Evolutionary conservation across 2,888 invertebrate genomes (phyloP), one percentile per base, ranked within the genome.

Genomic region (Schizotus pectinicornis): DNA sequence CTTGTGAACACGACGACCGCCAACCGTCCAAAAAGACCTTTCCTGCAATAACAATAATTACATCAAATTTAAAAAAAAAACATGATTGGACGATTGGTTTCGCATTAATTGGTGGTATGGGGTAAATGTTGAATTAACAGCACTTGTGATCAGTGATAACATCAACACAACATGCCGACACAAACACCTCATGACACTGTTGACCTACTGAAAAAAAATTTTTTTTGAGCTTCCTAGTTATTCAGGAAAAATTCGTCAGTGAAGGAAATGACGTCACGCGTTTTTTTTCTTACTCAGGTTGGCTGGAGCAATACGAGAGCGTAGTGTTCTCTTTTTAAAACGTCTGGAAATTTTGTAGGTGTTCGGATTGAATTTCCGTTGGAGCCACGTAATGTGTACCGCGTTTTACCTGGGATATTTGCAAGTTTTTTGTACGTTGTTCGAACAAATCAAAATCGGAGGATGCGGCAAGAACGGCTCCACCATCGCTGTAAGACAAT

Each of bases 401-500:
- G 74, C 83, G 75, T 84, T 85, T 80, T 84, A 83, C 79, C 79
- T 82, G 67, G 87, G 85, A 72, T 88, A 85, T 81, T 74, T 84
- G 73, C 84, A 84, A 79, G 85, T 88, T 80, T 83, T 86, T 80
- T 77, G 85, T 79, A 83, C 84, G 80, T 91, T 91, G 85, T 84
- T 84, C 77, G 84, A 85, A 79, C 86, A 87, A 70, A 89, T 91
- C 83, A 85, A 85, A 73, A 82, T 84, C 78, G 94, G 95, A 81
- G 97, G 97, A 77, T 89, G 91, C 81, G 96, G 97, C 78, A 96
- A 95, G 84, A 96, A 96, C 82, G 96, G 95, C 81, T 96, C 96
- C 68, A 94, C 96, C 69, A 92, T 97, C 79, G 97, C 97, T 81
- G 96, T 94, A 89, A 90, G 91, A 57, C 22, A 22, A 22, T 5